Percentiles rank a stretch among this genome's conserved stretches.
Evolutionary conservation across 1,140 invertebrate species (phyloP).

Genomic region (Leptinotarsa undecemlineata): DNA sequence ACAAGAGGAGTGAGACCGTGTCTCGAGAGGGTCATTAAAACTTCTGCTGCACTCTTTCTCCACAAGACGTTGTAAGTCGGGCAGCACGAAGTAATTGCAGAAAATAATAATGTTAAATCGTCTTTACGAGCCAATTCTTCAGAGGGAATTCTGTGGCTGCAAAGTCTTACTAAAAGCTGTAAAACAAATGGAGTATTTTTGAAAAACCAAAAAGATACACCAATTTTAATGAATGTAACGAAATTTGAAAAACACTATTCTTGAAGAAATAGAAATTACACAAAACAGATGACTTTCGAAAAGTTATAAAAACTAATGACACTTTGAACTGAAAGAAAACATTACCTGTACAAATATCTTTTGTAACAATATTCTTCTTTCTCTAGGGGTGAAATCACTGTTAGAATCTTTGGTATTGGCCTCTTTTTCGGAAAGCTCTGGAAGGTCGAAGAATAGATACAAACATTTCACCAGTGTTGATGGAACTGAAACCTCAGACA

Average conservation of each 20-base stretch:
- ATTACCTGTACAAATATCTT: conserved; percentile 94
- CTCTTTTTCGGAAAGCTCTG: conserved; percentile 82
- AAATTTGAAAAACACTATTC: too few relatives aligned
- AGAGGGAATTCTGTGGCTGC: conserved; percentile 87
- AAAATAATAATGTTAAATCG: conserved; percentile 93
- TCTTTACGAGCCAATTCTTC: conserved; percentile 96
- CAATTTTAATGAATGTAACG: too few relatives aligned
- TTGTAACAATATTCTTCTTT: conserved; percentile 89
- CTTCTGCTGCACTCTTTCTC: conserved; percentile 95
- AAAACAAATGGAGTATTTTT: conserved; percentile 38
- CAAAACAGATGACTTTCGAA: too few relatives aligned
- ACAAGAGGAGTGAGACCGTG: conserved; percentile 92
- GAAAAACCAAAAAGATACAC: too few relatives aligned
- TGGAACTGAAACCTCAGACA: conserved; percentile 93
- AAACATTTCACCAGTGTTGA: conserved; percentile 98
- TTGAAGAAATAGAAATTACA: too few relatives aligned
- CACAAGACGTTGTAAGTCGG: conserved; percentile 90
- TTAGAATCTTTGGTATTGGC: conserved; percentile 71
- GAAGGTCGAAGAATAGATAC: conserved; percentile 98
- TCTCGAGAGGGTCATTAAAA: conserved; percentile 91
- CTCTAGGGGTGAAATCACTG: conserved; percentile 88
- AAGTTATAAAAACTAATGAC: too few relatives aligned
- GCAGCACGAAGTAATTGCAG: conserved; percentile 94
- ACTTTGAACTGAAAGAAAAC: too few relatives aligned
- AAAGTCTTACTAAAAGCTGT: conserved; percentile 89